Evolutionary conservation across 2,797 vertebrate species (phyloP).

Genomic region (Harpagifer antarcticus): DNA sequence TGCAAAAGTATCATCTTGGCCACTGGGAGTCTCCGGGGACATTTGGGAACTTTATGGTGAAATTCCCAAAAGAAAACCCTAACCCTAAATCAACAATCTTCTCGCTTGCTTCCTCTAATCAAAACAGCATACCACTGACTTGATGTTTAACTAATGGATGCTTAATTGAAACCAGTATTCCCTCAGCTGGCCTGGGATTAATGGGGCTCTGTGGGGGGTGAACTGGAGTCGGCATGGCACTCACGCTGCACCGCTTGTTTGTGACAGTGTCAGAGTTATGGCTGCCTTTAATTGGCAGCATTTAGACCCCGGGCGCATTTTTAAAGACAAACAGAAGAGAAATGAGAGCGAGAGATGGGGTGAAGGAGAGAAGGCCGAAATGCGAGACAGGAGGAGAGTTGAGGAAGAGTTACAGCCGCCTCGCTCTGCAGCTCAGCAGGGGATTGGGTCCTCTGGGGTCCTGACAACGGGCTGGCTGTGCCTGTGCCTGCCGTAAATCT

Average conservation of each 20-base stretch:
- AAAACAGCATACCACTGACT: slow-evolving; percentile 58
- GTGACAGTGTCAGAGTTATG: slow-evolving; percentile 64
- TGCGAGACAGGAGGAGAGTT: slow-evolving; percentile 10
- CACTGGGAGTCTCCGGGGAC: slow-evolving; percentile 8
- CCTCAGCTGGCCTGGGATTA: slow-evolving; percentile 43
- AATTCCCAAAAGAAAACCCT: slow-evolving; percentile 6
- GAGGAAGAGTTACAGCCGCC: slow-evolving; percentile 12
- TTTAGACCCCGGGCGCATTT: slow-evolving; percentile 39
- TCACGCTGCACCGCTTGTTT: slow-evolving; percentile 60
- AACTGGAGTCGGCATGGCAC: slow-evolving; percentile 50
- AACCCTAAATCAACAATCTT: slow-evolving; percentile 13
- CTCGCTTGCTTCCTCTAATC: slow-evolving; percentile 49
- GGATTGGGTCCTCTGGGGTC: slow-evolving; percentile 60
- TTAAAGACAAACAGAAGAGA: slow-evolving; percentile 34
- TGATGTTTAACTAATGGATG: slow-evolving; percentile 59
- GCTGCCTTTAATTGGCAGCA: slow-evolving; percentile 52
- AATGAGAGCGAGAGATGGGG: slow-evolving; percentile 5
- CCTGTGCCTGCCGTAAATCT: slow-evolving; percentile 70
- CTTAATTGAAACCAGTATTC: slow-evolving; percentile 71
- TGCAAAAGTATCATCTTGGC: slow-evolving; percentile 1
- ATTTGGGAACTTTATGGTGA: slow-evolving; percentile 26
- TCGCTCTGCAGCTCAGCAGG: slow-evolving; percentile 28
- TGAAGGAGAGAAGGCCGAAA: slow-evolving; percentile 6
- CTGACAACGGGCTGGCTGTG: slow-evolving; percentile 58
- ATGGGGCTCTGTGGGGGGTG: slow-evolving; percentile 40